phyloP scores from a whole-genome alignment of 2,888 invertebrate species.

The Leptura quadrifasciata region DNA sequence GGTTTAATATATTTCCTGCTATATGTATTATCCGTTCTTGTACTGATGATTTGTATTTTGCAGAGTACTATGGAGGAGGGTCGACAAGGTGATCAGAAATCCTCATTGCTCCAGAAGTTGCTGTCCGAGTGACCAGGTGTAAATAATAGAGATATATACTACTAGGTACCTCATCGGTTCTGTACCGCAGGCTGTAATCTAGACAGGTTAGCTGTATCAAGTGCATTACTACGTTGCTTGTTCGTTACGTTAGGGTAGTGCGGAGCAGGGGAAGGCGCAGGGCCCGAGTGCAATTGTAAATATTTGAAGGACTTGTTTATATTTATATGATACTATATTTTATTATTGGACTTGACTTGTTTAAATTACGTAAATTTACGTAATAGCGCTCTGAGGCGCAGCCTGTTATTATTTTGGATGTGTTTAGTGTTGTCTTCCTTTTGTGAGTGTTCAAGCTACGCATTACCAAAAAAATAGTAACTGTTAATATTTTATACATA shows the following conservation, averaged over 20 bases:
- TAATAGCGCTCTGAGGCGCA: conserved; percentile 32
- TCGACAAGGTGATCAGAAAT: conserved; percentile 85
- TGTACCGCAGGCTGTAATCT: conserved; percentile 74
- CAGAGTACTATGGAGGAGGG: conserved; percentile 86
- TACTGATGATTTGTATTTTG: conserved; percentile 62
- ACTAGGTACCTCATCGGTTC: conserved; percentile 75
- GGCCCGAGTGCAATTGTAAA: conserved; percentile 74
- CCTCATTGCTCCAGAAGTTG: conserved; percentile 90
- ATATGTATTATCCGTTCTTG: neutral
- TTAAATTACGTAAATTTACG: conserved; percentile 58
- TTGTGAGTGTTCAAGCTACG: conserved; percentile 73
- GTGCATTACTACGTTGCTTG: conserved; percentile 74
- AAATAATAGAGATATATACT: conserved; percentile 74
- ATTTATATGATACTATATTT: conserved; percentile 77
- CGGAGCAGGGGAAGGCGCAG: conserved; percentile 69
- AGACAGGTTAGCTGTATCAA: conserved; percentile 75
- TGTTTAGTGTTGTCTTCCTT: conserved; percentile 74
- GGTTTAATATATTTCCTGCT: neutral
- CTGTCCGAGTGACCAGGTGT: conserved; percentile 80
- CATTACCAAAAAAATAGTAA: conserved; percentile 74
- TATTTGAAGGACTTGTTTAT: conserved; percentile 78
- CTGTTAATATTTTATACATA: conserved; percentile 76
- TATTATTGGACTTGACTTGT: conserved; percentile 72
- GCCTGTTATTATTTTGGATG: conserved; percentile 58
- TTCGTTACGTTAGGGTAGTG: conserved; percentile 69